Conservation (phyloP, 2,113 vertebrate species). For the Chrysemys picta region DNA sequence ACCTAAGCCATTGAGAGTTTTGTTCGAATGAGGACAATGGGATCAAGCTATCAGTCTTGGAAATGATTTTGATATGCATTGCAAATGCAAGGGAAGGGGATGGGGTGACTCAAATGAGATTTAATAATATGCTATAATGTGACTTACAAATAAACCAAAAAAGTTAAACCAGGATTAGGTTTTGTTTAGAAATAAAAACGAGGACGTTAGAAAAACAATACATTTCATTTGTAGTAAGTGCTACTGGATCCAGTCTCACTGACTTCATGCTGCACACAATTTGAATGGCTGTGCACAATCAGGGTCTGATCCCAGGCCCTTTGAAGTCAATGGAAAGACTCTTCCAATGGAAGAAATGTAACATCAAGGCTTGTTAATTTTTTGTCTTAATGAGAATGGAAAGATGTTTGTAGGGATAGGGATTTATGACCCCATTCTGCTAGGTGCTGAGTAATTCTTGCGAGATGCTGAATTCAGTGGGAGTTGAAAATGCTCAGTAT, state of each 20-base stretch:
- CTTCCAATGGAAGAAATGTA: background rate
- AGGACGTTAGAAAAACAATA: background rate
- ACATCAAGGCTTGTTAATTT: background rate
- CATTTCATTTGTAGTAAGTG: background rate
- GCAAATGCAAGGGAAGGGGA: accelerated
- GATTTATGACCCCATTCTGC: background rate
- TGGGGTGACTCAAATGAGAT: background rate
- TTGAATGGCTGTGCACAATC: background rate
- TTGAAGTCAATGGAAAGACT: background rate
- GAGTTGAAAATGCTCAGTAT: background rate
- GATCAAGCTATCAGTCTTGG: background rate
- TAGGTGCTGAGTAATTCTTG: accelerated
- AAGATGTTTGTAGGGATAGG: background rate
- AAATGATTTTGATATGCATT: accelerated
- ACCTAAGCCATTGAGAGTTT: background rate
- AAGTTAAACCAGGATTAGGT: background rate
- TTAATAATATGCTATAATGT: background rate
- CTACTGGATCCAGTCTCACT: accelerated
- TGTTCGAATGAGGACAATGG: background rate
- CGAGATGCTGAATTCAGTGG: accelerated
- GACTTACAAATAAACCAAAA: background rate
- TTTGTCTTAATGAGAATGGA: background rate
- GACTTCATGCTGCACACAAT: accelerated
- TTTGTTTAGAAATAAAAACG: background rate
- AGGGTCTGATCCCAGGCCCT: background rate